Evolutionary conservation across 2,888 invertebrate genomes (phyloP).

Genomic region (Pheosia tremula): DNA sequence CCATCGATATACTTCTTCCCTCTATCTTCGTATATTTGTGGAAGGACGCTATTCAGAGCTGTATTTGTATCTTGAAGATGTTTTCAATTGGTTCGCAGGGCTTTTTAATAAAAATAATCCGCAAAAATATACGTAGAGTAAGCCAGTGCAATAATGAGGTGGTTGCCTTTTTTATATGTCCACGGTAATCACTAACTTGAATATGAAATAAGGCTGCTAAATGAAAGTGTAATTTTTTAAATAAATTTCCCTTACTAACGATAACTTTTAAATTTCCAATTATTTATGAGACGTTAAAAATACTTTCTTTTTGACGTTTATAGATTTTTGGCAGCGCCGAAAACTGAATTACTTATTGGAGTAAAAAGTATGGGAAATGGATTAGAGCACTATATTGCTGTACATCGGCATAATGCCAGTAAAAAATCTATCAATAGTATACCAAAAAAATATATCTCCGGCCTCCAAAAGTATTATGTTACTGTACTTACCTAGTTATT

Average conservation of each 20-base stretch:
- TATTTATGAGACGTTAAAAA: no score
- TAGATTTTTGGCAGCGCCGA: no score
- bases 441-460: background rate
- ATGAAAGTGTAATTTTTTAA: background rate
- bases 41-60: no score
- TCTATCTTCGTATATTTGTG: no score
- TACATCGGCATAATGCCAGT: conserved; percentile 1
- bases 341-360: no score
- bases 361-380: background rate
- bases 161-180: no score
- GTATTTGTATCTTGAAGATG: background rate
- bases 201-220: conserved; percentile 1
- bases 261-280: background rate
- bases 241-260: background rate
- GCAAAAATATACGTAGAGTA: background rate
- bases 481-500: background rate
- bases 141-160: no score
- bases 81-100: background rate
- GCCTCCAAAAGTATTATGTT: background rate
- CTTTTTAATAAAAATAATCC: background rate
- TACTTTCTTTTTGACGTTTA: no score
- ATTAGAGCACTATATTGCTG: no score
- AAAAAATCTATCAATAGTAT: background rate
- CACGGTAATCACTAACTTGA: background rate
- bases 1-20: no score